Evolutionary conservation across 2,888 invertebrate species (phyloP).

Genomic region (Caenorhabditis sp.): DNA sequence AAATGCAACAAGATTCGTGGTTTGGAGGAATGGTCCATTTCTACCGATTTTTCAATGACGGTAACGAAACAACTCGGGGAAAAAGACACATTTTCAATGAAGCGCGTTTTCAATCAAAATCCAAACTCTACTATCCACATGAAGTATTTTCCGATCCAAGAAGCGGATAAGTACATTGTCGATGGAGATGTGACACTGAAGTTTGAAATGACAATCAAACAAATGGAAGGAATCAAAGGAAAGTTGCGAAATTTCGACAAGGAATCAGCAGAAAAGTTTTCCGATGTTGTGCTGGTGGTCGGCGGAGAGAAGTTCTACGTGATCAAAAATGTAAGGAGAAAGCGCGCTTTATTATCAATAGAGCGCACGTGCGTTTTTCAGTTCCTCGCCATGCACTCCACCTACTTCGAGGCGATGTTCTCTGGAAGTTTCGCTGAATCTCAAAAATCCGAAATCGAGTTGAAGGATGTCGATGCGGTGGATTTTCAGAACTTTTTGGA

Average conservation of each 20-base stretch:
- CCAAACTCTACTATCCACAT: no score
- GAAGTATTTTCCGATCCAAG: no score
- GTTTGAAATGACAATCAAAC: no score
- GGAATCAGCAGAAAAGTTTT: background rate
- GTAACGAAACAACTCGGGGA: no score
- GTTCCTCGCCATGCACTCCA: background rate
- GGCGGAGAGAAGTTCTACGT: slow-evolving; percentile 1
- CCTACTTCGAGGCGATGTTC: background rate
- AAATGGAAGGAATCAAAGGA: background rate
- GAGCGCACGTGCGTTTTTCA: background rate
- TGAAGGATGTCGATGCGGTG: background rate
- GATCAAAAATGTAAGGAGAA: background rate
- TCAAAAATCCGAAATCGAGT: background rate
- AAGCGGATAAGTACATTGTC: no score
- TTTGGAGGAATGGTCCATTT: no score
- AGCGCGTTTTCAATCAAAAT: no score
- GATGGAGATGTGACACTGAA: no score
- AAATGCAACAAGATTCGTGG: no score
- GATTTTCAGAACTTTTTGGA: slow-evolving; percentile 3
- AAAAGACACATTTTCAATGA: no score
- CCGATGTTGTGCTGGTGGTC: background rate
- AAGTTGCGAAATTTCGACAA: background rate
- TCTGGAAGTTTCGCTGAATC: slow-evolving; percentile 11
- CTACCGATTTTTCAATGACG: no score
- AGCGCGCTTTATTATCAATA: no score